A percentile compares a stretch with the other conserved stretches of the same genome.
phyloP scores from a whole-genome alignment of 2,888 invertebrate genomes.

The Matsumyia berberina region DNA sequence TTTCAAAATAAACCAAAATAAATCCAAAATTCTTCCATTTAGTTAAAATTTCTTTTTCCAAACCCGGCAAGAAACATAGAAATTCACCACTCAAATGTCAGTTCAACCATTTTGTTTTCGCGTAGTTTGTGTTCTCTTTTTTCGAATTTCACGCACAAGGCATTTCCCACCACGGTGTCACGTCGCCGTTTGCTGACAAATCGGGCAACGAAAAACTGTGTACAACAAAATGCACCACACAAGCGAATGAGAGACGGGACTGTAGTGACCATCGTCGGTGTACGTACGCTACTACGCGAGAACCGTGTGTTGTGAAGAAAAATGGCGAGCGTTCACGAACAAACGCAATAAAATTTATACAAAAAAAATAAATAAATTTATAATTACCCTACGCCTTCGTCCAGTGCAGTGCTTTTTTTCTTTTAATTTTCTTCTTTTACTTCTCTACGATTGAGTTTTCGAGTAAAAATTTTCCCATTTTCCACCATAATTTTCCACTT shows the following conservation, averaged over 20 bases:
- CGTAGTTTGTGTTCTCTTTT: slow-evolving; percentile 36
- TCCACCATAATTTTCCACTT: slow-evolving; percentile 33
- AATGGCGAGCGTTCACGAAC: slow-evolving; percentile 74
- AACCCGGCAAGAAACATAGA: neutral
- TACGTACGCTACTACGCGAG: slow-evolving; percentile 73
- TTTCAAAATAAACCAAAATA: no score
- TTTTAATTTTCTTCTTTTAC: slow-evolving; percentile 12
- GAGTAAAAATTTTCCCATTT: slow-evolving; percentile 16
- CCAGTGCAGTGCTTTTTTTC: slow-evolving; percentile 26
- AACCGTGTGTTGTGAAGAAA: slow-evolving; percentile 74
- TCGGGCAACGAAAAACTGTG: slow-evolving; percentile 35
- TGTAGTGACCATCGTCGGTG: slow-evolving; percentile 75
- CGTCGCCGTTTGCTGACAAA: slow-evolving; percentile 32
- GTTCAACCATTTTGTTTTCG: slow-evolving; percentile 71
- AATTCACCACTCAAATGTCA: slow-evolving; percentile 49
- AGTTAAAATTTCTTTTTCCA: neutral
- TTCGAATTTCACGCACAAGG: slow-evolving; percentile 25
- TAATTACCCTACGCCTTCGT: slow-evolving; percentile 36
- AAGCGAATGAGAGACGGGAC: slow-evolving; percentile 74
- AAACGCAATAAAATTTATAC: slow-evolving; percentile 68
- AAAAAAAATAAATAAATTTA: slow-evolving; percentile 38
- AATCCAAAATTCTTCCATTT: neutral
- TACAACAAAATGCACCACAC: slow-evolving; percentile 56
- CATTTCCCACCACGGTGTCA: slow-evolving; percentile 56
- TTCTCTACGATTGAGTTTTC: slow-evolving; percentile 19